Evolutionary conservation across 2,888 invertebrate genomes (phyloP).

Genomic region (Drosophila cyrtoloma): DNA sequence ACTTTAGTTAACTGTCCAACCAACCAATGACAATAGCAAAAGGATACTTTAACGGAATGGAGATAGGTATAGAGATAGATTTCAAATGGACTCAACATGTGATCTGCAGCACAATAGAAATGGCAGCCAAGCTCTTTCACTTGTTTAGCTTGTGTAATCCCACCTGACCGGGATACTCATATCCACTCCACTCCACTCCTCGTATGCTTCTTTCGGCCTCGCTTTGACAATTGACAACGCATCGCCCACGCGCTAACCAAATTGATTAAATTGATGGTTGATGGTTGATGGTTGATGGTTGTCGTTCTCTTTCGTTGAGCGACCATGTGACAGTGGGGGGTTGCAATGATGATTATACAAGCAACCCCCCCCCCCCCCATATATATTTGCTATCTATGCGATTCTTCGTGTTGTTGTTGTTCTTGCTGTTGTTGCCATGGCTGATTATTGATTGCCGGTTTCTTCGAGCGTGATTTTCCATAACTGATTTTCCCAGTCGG

Average conservation of each 20-base stretch:
- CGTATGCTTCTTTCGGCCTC: neutral
- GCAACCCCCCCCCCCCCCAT: neutral
- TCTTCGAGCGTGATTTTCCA: conserved; percentile 13
- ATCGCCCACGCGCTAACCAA: conserved; percentile 39
- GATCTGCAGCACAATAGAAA: neutral
- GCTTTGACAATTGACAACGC: conserved; percentile 9
- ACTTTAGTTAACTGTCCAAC: neutral
- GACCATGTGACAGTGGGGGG: conserved; percentile 42
- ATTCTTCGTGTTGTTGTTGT: neutral
- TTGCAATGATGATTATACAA: no score
- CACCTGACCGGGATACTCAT: no score
- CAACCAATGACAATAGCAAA: neutral
- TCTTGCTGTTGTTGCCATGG: conserved; percentile 39
- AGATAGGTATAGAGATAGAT: neutral
- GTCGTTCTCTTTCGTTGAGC: neutral
- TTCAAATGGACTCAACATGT: neutral
- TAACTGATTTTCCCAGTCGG: neutral
- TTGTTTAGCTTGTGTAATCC: neutral
- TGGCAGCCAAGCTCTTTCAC: neutral
- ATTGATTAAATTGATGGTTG: conserved; percentile 46
- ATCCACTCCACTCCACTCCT: neutral
- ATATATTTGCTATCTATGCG: conserved; percentile 14
- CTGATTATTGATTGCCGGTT: conserved; percentile 55
- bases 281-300: conserved; percentile 1
- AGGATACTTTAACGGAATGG: neutral